phyloP scores from a whole-genome alignment of 2,888 invertebrate genomes.

The Leucoptera coffeella region DNA sequence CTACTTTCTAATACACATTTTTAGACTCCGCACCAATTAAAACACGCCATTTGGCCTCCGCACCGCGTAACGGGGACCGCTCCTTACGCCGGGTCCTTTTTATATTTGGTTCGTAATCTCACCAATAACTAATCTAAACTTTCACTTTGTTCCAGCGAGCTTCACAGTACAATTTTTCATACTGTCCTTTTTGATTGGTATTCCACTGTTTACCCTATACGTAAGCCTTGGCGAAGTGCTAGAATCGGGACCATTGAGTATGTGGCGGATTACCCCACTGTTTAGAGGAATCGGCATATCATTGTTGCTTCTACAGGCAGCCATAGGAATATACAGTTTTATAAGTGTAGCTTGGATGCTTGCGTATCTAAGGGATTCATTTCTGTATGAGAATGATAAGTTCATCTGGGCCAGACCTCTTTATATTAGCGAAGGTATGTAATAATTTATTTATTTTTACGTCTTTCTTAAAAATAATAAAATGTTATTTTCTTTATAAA shows the following conservation, averaged over 20 bases:
- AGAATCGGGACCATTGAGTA: conserved; percentile 79
- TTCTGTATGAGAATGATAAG: conserved; percentile 70
- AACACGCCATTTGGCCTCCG: too few species aligned
- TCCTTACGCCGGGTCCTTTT: too few species aligned
- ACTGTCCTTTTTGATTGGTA: conserved; percentile 72
- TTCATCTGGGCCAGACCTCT: conserved; percentile 79
- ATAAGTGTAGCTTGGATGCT: conserved; percentile 89
- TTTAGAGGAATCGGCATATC: conserved; percentile 87
- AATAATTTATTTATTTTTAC: too few species aligned
- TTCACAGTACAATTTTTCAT: conserved; percentile 86
- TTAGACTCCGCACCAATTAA: too few species aligned
- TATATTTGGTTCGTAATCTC: too few species aligned
- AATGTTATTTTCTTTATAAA: too few species aligned
- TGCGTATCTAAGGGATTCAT: conserved; percentile 81
- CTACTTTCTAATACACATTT: too few species aligned
- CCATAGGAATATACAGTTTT: conserved; percentile 81
- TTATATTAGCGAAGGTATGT: conserved; percentile 61
- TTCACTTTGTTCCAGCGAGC: conserved; percentile 66
- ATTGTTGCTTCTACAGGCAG: conserved; percentile 69
- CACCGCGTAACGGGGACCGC: too few species aligned
- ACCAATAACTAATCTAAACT: too few species aligned
- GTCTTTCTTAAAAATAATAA: too few species aligned
- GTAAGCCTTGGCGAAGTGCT: conserved; percentile 81
- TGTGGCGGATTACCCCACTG: conserved; percentile 91
- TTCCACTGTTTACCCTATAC: conserved; percentile 80